Percentiles rank a stretch among this genome's conserved stretches.
Evolutionary conservation across 2,888 invertebrate species (phyloP).

Genomic region (Xanthorhoe designata): DNA sequence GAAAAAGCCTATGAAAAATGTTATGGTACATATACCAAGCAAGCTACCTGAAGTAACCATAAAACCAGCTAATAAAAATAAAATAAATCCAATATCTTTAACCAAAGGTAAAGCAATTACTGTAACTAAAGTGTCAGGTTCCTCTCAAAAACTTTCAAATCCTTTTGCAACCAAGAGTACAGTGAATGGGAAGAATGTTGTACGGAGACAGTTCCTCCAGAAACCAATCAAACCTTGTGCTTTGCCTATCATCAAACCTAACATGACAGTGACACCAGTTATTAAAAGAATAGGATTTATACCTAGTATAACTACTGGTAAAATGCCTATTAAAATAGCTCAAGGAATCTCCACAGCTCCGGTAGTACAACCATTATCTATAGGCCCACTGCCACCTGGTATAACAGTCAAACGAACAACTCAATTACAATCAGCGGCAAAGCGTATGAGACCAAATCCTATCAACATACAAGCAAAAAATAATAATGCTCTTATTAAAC

Average conservation of each 20-base stretch:
- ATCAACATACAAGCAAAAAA: conserved; percentile 1
- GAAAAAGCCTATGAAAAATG: conserved; percentile 67
- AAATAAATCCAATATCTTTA: conserved; percentile 40
- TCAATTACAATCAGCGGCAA: conserved; percentile 18
- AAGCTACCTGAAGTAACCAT: conserved; percentile 64
- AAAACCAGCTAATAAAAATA: conserved; percentile 52
- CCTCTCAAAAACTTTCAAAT: conserved; percentile 43
- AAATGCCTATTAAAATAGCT: conserved; percentile 12
- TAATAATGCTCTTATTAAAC: conserved; percentile 25
- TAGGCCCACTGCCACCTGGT: conserved; percentile 62
- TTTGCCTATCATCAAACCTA: conserved; percentile 1
- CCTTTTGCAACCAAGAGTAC: conserved; percentile 49
- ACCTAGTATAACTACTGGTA: neutral
- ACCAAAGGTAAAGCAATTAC: conserved; percentile 51
- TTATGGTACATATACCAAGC: conserved; percentile 77
- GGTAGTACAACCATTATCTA: neutral
- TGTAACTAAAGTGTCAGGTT: conserved; percentile 49
- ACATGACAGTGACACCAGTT: conserved; percentile 14
- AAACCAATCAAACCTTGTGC: conserved; percentile 1
- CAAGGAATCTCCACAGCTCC: conserved; percentile 6
- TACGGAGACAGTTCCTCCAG: conserved; percentile 31
- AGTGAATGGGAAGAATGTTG: conserved; percentile 46
- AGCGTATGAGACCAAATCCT: conserved; percentile 12
- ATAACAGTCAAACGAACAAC: conserved; percentile 65
- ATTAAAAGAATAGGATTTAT: conserved; percentile 30